A percentile compares a stretch with the other conserved stretches of the same genome.
These are phyloP conservation scores for Rhynchonycteris naso DNA, from an alignment of 2,797 vertebrate species.

Conservation along the genomic window DNA sequence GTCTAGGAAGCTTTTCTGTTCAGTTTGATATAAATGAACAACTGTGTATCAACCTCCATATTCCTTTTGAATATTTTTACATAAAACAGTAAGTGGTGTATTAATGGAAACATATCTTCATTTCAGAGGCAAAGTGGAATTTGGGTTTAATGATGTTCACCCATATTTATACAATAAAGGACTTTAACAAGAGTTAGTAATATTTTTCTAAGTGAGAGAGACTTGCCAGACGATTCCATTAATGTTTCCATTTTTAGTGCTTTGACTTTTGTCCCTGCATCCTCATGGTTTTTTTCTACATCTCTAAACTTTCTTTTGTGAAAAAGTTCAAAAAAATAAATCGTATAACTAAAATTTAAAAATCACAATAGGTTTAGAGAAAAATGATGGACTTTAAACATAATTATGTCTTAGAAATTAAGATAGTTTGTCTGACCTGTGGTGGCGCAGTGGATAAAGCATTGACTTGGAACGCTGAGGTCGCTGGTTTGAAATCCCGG, in stretches of 20 bases:
- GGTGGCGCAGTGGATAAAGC: too few species aligned
- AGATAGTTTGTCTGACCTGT: too few species aligned
- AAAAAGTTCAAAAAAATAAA: background rate
- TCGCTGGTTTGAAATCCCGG: too few species aligned
- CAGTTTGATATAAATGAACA: background rate
- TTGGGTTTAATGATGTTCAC: background rate
- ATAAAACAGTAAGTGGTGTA: background rate
- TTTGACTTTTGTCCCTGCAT: background rate
- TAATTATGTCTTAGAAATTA: background rate
- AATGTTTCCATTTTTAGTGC: background rate
- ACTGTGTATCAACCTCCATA: background rate
- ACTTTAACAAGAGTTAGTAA: background rate
- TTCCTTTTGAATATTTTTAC: constrained; percentile 11
- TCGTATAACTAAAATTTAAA: background rate
- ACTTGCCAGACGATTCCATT: background rate
- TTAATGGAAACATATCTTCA: background rate
- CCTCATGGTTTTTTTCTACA: background rate
- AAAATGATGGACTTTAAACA: background rate
- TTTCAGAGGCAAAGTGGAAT: background rate
- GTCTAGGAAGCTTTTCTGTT: constrained; percentile 12
- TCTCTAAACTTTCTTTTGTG: background rate
- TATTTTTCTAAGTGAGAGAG: constrained; percentile 1
- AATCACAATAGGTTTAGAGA: background rate
- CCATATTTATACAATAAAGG: background rate
- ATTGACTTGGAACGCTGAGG: too few species aligned